These are phyloP conservation scores for Aptenodytes patagonicus DNA, from an alignment of 2,113 vertebrate genomes.

Conservation along the genomic window DNA sequence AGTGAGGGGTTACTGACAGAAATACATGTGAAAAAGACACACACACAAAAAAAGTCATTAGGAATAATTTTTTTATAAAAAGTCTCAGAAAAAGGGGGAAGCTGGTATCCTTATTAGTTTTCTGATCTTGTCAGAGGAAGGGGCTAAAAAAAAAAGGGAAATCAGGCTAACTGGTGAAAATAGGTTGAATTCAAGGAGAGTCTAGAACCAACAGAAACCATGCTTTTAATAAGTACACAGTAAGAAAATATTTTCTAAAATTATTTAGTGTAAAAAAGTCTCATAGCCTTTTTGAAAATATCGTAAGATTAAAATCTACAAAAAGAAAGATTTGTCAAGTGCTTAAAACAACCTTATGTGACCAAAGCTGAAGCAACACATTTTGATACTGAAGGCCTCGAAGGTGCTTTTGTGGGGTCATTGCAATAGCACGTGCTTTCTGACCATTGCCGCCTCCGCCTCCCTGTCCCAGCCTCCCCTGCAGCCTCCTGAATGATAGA, in stretches of 20 bases:
- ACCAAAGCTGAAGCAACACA: not conserved
- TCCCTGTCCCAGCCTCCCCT: not conserved
- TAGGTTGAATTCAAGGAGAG: not conserved
- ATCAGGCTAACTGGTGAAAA: not conserved
- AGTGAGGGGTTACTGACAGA: not conserved
- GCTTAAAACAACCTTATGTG: not conserved
- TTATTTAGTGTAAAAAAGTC: not conserved
- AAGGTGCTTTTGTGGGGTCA: not conserved
- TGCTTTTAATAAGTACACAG: not conserved
- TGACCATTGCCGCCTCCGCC: accelerated
- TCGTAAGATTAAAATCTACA: not conserved
- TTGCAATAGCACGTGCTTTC: not conserved
- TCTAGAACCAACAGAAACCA: not conserved
- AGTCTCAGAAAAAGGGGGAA: not conserved
- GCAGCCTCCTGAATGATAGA: not conserved
- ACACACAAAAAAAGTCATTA: too few species aligned
- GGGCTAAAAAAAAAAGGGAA: not conserved
- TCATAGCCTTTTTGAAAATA: not conserved
- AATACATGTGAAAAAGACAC: not conserved
- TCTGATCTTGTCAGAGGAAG: not conserved
- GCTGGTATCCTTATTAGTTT: not conserved
- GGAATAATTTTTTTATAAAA: not conserved
- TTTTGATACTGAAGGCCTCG: not conserved
- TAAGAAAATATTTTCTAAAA: not conserved
- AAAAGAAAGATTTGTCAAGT: not conserved